Percentiles rank a stretch among this genome's conserved stretches.
Conservation (phyloP, 2,113 vertebrate genomes). For the Cyprinodon variegatus region DNA sequence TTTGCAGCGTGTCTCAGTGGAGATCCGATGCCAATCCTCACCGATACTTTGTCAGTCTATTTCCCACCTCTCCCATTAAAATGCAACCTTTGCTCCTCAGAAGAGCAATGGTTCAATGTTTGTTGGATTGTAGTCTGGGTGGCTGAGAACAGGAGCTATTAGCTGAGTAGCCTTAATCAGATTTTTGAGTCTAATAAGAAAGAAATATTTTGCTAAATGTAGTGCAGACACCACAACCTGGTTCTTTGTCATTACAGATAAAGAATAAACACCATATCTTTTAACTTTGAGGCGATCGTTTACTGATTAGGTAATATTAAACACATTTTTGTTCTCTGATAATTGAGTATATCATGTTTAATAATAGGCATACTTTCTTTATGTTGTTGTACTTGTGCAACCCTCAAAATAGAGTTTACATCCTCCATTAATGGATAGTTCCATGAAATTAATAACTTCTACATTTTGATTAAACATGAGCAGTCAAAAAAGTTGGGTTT, state of each 20-base stretch:
- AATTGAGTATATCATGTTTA: background rate
- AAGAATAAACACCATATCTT: background rate
- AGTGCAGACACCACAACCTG: background rate
- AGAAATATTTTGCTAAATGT: background rate
- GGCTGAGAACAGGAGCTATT: background rate
- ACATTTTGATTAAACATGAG: too few species aligned
- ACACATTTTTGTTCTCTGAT: background rate
- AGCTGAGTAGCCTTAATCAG: background rate
- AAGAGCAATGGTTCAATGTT: conserved; percentile 13
- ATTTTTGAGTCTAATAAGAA: background rate
- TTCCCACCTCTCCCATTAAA: conserved; percentile 21
- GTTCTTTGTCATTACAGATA: background rate
- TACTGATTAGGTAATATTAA: background rate
- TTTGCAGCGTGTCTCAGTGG: conserved; percentile 28
- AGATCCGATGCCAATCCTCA: conserved; percentile 22
- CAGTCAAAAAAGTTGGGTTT: too few species aligned
- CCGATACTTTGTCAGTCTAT: background rate
- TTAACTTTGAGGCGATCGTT: background rate
- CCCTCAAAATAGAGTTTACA: too few species aligned
- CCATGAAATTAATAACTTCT: too few species aligned
- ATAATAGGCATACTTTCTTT: background rate
- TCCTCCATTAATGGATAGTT: too few species aligned
- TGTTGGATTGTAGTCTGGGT: conserved; percentile 8
- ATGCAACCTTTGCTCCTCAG: conserved; percentile 4
- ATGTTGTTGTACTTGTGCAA: too few species aligned